Evolutionary conservation across 2,797 vertebrate species (phyloP), one percentile per base, ranked within the genome.

Genomic region (Garrulus glandarius): DNA sequence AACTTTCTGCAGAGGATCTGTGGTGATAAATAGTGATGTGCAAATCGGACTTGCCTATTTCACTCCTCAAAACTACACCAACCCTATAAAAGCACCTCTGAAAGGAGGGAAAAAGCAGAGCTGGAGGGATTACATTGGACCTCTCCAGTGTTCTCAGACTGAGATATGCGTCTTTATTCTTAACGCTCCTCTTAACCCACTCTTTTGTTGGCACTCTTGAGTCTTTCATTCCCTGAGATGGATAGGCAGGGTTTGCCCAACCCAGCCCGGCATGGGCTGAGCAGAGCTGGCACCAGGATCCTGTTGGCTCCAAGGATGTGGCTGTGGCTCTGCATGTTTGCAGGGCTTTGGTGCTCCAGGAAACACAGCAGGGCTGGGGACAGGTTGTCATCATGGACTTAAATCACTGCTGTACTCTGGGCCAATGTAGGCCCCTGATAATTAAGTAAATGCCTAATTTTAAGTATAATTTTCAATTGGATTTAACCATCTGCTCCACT

Each of bases 11-110:
- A 61, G 63, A 82, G 46, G 14, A 60, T 79, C 46, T 88, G 30
- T 21, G 60, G 27, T 74, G 44, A 87, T 77, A 92, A 93, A 92
- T n/a, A 90, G 34, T 27, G 12, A 82, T 86, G 49, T 69, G 55
- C 32, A 92, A 84, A 95, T 84, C 23, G 65, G 13, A 32, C 17
- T 78, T 9, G 2, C 5, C 0, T 69, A 46, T 26, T 75, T 90
- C 29, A 81, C 39, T 86, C 13, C 49, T 64, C 23, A 47, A 85
- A 92, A 65, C 34, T 24, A 68, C 8, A 3, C 12, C 30, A 49
- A 41, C 47, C 21, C 30, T 79, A 21, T 70, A 60, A 85, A 30
- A 89, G 2, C 27, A 71, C 29, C 24, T 88, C 47, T 75, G 47
- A 69, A 83, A 84, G 17, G 15, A 76, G 37, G 80, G 27, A 15